phyloP scores from a whole-genome alignment of 2,888 invertebrate species.

The Litoditis marina region DNA sequence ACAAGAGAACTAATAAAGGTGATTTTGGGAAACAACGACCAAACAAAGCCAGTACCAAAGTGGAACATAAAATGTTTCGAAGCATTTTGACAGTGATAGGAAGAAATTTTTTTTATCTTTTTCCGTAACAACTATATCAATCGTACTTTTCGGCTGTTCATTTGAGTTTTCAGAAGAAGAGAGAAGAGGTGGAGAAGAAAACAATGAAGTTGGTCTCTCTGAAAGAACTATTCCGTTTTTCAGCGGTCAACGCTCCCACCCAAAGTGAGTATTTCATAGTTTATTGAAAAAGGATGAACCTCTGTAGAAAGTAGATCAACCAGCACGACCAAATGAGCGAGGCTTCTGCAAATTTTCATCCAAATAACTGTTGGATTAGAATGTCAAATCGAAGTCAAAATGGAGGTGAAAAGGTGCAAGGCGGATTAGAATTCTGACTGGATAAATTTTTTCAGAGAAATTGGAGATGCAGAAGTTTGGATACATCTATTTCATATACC shows the following conservation, averaged over 20 bases:
- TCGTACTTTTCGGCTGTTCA: too few relatives aligned
- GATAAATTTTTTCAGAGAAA: slow-evolving; percentile 30
- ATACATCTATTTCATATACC: slow-evolving; percentile 75
- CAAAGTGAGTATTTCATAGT: slow-evolving; percentile 25
- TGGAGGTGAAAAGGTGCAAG: neutral
- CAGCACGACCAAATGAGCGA: too few relatives aligned
- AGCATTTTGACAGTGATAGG: too few relatives aligned
- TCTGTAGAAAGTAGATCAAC: too few relatives aligned
- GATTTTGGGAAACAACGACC: too few relatives aligned
- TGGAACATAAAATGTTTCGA: too few relatives aligned
- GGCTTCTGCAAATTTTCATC: too few relatives aligned
- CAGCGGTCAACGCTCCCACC: slow-evolving; percentile 38
- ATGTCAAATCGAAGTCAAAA: neutral
- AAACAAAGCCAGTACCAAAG: too few relatives aligned
- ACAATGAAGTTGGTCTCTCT: slow-evolving; percentile 30
- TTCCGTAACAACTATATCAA: too few relatives aligned
- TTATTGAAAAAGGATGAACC: neutral
- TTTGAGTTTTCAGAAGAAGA: slow-evolving; percentile 12
- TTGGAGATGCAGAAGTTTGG: slow-evolving; percentile 57
- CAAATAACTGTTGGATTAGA: too few relatives aligned
- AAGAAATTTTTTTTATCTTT: too few relatives aligned
- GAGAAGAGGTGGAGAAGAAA: slow-evolving; percentile 12
- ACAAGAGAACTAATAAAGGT: too few relatives aligned
- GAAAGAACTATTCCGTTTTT: slow-evolving; percentile 40
- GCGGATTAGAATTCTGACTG: neutral